These are phyloP conservation scores for Euleptes europaea DNA, from an alignment of 2,113 vertebrate genomes.

Conservation along the genomic window DNA sequence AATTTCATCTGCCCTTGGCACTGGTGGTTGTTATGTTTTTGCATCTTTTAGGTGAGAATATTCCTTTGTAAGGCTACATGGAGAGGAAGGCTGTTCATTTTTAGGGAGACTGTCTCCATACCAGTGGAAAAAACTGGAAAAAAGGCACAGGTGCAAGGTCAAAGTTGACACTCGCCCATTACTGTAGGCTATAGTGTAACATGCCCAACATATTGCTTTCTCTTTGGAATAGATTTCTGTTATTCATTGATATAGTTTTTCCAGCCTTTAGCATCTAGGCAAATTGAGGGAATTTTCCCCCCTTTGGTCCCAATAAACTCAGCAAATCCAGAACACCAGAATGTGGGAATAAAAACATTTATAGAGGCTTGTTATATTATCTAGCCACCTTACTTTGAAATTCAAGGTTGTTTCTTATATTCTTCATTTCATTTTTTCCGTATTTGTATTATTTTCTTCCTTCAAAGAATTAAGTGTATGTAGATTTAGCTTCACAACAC, in stretches of 20 bases:
- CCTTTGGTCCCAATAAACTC: not conserved
- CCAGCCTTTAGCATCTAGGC: not conserved
- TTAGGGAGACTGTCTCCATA: not conserved
- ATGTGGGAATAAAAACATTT: not conserved
- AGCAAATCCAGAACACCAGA: not conserved
- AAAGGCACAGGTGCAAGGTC: not conserved
- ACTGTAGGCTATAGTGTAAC: not conserved
- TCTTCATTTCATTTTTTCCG: not conserved
- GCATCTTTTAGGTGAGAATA: not conserved
- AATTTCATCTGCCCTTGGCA: not conserved
- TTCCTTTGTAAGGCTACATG: not conserved
- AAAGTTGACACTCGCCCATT: not conserved
- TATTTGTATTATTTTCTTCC: not conserved
- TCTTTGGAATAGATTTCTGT: not conserved
- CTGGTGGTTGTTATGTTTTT: not conserved
- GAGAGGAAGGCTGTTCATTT: not conserved
- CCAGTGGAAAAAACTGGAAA: not conserved
- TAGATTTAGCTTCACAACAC: not conserved
- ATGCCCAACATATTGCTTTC: not conserved
- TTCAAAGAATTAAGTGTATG: not conserved
- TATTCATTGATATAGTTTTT: not conserved
- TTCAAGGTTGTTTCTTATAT: not conserved
- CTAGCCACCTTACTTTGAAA: not conserved
- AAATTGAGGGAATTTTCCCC: not conserved
- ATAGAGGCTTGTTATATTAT: not conserved